Conservation (phyloP, 2,797 vertebrate species). For the Xenentodon cancila region DNA sequence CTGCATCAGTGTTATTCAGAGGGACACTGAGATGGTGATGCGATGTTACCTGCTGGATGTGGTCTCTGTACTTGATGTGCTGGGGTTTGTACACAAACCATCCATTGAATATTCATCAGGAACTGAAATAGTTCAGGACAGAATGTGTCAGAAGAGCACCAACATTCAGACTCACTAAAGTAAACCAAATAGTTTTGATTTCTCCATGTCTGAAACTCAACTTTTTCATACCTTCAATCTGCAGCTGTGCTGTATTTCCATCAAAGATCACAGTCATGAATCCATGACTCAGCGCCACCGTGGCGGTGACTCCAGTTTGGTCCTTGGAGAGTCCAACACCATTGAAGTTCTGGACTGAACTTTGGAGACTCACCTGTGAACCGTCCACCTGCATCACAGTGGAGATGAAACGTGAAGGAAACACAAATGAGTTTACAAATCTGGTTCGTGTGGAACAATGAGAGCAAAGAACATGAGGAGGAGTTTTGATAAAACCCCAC, state of each 20-base stretch:
- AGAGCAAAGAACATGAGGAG: constrained; percentile 1
- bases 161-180: too few relatives aligned
- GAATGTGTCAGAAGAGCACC: too few relatives aligned
- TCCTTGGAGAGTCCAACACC: constrained; percentile 2
- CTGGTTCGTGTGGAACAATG: background rate
- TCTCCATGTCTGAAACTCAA: too few relatives aligned
- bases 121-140: too few relatives aligned
- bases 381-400: constrained; percentile 3
- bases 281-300: rapidly evolving
- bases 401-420: background rate
- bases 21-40: too few relatives aligned
- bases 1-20: too few relatives aligned
- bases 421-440: background rate
- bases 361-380: background rate
- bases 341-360: rapidly evolving
- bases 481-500: background rate
- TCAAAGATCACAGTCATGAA: constrained; percentile 13
- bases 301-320: constrained; percentile 10
- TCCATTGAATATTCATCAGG: too few relatives aligned
- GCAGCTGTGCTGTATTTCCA: background rate
- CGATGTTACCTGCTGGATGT: too few relatives aligned
- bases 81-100: too few relatives aligned
- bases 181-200: too few relatives aligned
- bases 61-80: too few relatives aligned
- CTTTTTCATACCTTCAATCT: too few relatives aligned